A percentile compares a stretch with the other conserved stretches of the same genome.
phyloP scores from a whole-genome alignment of 1,140 invertebrate genomes.

The Sitodiplosis mosellana region DNA sequence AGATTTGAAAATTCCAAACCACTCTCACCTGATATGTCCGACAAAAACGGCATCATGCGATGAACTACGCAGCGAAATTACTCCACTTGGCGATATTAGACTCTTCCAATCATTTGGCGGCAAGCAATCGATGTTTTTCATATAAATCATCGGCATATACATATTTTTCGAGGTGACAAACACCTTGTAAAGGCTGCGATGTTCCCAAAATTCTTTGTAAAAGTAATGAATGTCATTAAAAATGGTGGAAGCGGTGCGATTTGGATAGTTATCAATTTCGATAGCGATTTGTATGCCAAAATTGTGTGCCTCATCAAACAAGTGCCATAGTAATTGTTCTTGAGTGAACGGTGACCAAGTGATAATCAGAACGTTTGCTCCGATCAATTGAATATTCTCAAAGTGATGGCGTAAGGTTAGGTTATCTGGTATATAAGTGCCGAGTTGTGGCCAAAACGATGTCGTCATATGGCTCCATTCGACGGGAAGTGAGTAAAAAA shows the following conservation, averaged over 20 bases:
- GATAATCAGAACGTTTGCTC: slow-evolving; percentile 20
- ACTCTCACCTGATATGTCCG: slow-evolving; percentile 28
- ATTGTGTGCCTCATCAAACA: neutral
- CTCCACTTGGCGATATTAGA: slow-evolving; percentile 28
- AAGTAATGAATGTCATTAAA: slow-evolving; percentile 5
- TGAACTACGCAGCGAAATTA: slow-evolving; percentile 29
- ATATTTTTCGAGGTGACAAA: slow-evolving; percentile 20
- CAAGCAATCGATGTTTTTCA: slow-evolving; percentile 36
- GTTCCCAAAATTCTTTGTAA: slow-evolving; percentile 13
- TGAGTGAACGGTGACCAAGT: slow-evolving; percentile 4
- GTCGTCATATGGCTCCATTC: slow-evolving; percentile 22
- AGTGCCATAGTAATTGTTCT: neutral
- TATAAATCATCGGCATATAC: slow-evolving; percentile 33
- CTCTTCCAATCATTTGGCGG: slow-evolving; percentile 31
- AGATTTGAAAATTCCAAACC: slow-evolving; percentile 12
- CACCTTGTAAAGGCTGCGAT: slow-evolving; percentile 32
- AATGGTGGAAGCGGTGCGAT: slow-evolving; percentile 1
- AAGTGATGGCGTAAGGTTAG: slow-evolving; percentile 17
- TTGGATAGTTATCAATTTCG: slow-evolving; percentile 1
- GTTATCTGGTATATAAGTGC: slow-evolving; percentile 17
- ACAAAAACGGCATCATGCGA: slow-evolving; percentile 36
- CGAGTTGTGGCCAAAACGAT: slow-evolving; percentile 20
- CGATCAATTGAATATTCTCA: slow-evolving; percentile 19
- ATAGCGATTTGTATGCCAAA: slow-evolving; percentile 1
- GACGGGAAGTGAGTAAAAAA: slow-evolving; percentile 21